Percentiles rank a stretch among this genome's conserved stretches.
These are phyloP conservation scores for Ciconia boyciana DNA, from an alignment of 2,113 vertebrate genomes.

Conservation along the genomic window DNA sequence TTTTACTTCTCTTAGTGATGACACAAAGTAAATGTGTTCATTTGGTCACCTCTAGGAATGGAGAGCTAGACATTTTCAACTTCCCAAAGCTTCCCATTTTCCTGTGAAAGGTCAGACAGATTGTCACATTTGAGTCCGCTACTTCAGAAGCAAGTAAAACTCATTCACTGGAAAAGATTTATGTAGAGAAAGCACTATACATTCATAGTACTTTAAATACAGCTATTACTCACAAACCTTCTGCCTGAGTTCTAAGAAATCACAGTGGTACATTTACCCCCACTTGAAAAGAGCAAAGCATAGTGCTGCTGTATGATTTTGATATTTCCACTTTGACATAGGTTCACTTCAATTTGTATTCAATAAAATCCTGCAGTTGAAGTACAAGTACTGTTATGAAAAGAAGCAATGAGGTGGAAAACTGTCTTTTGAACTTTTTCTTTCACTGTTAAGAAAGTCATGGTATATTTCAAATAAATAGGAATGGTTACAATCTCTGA, in stretches of 20 bases:
- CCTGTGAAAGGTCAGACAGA: background rate
- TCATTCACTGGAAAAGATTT: background rate
- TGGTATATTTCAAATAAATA: slow-evolving; percentile 53
- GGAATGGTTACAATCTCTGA: slow-evolving; percentile 42
- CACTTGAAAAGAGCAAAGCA: slow-evolving; percentile 10
- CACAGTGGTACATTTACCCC: background rate
- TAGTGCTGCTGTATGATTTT: slow-evolving; percentile 1
- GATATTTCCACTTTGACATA: slow-evolving; percentile 58
- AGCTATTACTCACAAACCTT: background rate
- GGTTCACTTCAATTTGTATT: slow-evolving; percentile 61
- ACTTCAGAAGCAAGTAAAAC: background rate
- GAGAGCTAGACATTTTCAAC: background rate
- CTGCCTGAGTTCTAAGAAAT: background rate
- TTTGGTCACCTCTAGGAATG: background rate
- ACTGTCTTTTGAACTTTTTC: slow-evolving; percentile 66
- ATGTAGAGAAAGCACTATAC: background rate
- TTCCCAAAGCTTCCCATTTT: background rate
- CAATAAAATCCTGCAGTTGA: slow-evolving; percentile 39
- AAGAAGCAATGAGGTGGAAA: slow-evolving; percentile 70
- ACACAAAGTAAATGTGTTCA: background rate
- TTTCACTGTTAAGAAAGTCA: slow-evolving; percentile 28
- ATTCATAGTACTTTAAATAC: background rate
- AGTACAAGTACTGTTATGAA: slow-evolving; percentile 48
- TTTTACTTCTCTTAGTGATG: background rate
- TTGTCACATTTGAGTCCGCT: background rate